These are phyloP conservation scores for Lepidurus couesii DNA, from an alignment of 1,140 invertebrate genomes.

Conservation along the genomic window DNA sequence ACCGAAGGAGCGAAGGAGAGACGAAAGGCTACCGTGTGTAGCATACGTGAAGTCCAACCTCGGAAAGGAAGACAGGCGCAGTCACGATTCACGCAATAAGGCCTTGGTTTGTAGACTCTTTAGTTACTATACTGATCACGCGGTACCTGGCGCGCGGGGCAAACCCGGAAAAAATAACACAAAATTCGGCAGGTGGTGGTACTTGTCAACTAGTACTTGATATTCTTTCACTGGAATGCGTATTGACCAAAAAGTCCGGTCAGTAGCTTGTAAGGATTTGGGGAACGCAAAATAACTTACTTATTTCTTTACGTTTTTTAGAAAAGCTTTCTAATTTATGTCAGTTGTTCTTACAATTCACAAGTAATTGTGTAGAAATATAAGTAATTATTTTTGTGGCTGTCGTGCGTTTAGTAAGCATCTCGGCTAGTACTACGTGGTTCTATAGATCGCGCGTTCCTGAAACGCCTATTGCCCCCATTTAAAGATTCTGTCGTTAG, in stretches of 20 bases:
- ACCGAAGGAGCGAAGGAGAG: neutral
- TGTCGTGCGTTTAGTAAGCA: no score
- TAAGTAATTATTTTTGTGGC: no score
- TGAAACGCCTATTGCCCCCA: no score
- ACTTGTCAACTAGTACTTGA: neutral
- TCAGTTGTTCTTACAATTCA: no score
- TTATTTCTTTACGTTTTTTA: no score
- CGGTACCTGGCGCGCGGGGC: neutral
- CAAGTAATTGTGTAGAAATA: no score
- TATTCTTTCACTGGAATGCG: neutral
- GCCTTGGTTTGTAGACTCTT: neutral
- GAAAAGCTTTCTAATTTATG: no score
- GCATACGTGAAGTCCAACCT: conserved; percentile 8
- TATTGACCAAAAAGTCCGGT: neutral
- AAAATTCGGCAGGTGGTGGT: neutral
- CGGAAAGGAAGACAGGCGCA: conserved; percentile 13
- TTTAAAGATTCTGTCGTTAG: no score
- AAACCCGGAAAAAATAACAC: conserved; percentile 6
- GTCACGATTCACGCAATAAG: conserved; percentile 12
- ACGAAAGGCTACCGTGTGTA: neutral
- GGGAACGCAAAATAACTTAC: no score
- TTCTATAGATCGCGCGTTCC: no score
- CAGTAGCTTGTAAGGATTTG: no score
- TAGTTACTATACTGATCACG: conserved; percentile 1
- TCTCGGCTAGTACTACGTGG: no score